Conservation (phyloP, 2,797 vertebrate species). For the Carcharodon carcharias region DNA sequence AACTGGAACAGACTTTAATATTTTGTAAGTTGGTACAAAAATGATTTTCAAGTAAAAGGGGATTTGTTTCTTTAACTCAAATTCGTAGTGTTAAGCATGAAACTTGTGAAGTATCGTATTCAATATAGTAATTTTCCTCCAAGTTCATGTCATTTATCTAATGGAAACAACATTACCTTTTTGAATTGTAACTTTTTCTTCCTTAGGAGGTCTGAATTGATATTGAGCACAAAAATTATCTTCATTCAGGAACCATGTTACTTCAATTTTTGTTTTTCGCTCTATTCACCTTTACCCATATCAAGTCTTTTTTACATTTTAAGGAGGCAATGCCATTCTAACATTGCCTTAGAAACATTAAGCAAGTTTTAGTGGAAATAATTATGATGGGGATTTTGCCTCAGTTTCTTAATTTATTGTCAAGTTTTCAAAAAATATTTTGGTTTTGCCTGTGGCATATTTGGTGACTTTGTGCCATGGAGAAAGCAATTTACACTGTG, state of each 20-base stretch:
- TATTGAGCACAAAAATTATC: not conserved
- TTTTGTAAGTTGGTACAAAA: too few relatives aligned
- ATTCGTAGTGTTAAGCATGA: too few relatives aligned
- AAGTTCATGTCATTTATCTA: too few relatives aligned
- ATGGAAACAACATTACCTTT: too few relatives aligned
- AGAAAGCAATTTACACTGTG: not conserved
- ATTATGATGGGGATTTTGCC: not conserved
- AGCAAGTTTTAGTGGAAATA: not conserved
- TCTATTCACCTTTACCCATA: not conserved
- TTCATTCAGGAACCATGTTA: not conserved
- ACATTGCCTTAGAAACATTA: not conserved
- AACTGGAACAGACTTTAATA: too few relatives aligned
- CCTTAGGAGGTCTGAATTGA: not conserved
- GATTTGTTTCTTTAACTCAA: too few relatives aligned
- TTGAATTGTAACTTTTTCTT: not conserved
- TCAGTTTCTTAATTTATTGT: not conserved
- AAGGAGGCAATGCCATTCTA: not conserved
- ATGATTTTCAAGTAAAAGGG: too few relatives aligned
- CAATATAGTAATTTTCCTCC: too few relatives aligned
- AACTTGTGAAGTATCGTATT: too few relatives aligned
- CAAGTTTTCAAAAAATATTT: not conserved
- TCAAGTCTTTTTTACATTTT: not conserved
- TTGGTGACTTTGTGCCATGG: not conserved
- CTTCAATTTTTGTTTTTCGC: not conserved
- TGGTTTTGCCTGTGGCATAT: not conserved